A percentile compares a stretch with the other conserved stretches of the same genome.
Conservation (phyloP, 64 coral and sea anemone species). For the Actinia equina region DNA sequence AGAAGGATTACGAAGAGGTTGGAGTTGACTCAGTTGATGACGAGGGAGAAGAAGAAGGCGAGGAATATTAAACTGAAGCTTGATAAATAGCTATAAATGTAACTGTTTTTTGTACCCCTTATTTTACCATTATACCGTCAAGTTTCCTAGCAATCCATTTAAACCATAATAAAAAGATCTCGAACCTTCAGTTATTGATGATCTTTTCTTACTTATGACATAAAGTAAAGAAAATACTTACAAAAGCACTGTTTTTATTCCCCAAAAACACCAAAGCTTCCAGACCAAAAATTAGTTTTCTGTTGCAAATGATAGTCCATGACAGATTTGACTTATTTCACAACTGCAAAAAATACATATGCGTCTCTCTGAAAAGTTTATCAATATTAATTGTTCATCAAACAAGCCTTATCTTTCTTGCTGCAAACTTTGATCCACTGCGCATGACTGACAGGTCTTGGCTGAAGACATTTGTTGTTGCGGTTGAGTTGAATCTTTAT, state of each 20-base stretch:
- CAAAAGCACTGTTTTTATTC: too few relatives aligned
- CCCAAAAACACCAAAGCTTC: too few relatives aligned
- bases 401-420: slow-evolving; percentile 7
- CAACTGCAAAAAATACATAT: too few relatives aligned
- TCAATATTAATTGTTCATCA: background rate
- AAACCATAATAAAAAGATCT: background rate
- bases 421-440: slow-evolving; percentile 33
- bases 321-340: too few relatives aligned
- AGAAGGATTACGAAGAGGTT: slow-evolving; percentile 51
- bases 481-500: slow-evolving; percentile 3
- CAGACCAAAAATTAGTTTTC: too few relatives aligned
- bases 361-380: too few relatives aligned
- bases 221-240: too few relatives aligned
- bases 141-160: background rate
- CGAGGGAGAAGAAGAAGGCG: slow-evolving; percentile 24
- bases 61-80: slow-evolving; percentile 13
- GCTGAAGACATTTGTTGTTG: slow-evolving; percentile 27
- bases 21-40: slow-evolving; percentile 29
- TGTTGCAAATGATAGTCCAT: too few relatives aligned
- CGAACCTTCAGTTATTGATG: background rate
- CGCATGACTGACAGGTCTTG: background rate
- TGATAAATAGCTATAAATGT: background rate
- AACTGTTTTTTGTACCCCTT: background rate
- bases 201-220: too few relatives aligned
- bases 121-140: background rate